A percentile compares a stretch with the other conserved stretches of the same genome.
phyloP scores from a whole-genome alignment of 2,888 invertebrate genomes.

The Ochropacha duplaris region DNA sequence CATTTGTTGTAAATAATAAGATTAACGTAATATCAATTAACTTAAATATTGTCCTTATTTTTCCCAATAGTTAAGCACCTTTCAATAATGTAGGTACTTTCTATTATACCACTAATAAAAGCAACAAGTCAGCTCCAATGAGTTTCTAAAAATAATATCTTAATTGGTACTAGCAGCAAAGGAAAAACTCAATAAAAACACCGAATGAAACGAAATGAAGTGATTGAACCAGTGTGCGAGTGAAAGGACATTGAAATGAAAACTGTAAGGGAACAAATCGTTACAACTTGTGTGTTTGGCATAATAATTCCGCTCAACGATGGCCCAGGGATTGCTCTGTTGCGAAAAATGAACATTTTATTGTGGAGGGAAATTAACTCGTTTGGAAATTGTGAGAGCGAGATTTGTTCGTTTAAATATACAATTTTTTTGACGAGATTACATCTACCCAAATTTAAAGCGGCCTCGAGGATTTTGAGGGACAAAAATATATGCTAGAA shows the following conservation, averaged over 20 bases:
- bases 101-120: background rate
- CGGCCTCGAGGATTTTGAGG: background rate
- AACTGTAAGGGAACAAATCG: conserved; percentile 41
- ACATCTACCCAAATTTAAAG: background rate
- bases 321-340: conserved; percentile 33
- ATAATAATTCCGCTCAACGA: conserved; percentile 43
- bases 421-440: conserved; percentile 15
- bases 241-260: conserved; percentile 21
- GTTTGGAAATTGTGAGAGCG: conserved; percentile 31
- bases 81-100: background rate
- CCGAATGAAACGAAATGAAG: conserved; percentile 28
- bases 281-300: conserved; percentile 40
- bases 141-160: background rate
- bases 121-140: background rate
- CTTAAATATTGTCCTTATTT: too few species aligned
- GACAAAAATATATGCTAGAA: background rate
- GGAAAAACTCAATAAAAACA: conserved; percentile 24
- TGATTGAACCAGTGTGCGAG: conserved; percentile 21
- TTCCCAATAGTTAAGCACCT: background rate
- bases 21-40: too few species aligned
- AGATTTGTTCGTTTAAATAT: conserved; percentile 9
- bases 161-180: background rate
- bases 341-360: conserved; percentile 38
- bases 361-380: conserved; percentile 38
- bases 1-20: too few species aligned